Conservation (phyloP, 2,113 vertebrate species). For the Alouatta palliata region DNA sequence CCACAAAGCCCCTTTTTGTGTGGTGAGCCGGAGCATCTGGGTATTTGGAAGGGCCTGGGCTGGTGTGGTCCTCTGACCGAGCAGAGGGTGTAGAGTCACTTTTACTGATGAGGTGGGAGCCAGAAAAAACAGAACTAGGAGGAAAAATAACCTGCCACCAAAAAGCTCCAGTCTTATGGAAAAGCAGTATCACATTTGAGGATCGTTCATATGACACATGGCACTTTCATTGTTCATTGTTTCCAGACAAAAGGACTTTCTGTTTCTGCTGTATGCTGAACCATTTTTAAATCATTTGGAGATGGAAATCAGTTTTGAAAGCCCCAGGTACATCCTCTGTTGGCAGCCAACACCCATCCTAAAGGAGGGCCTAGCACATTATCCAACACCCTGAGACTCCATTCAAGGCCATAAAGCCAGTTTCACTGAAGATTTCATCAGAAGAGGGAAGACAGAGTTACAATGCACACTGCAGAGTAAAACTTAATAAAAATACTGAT, state of each 20-base stretch:
- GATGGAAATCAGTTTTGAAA: conserved; percentile 73
- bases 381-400: background rate
- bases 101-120: conserved; percentile 74
- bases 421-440: background rate
- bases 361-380: background rate
- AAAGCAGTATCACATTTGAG: conserved; percentile 77
- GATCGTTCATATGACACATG: conserved; percentile 72
- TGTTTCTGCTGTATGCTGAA: conserved; percentile 76
- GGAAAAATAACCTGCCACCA: conserved; percentile 56
- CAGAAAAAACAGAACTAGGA: conserved; percentile 81
- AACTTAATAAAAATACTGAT: background rate
- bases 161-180: conserved; percentile 78
- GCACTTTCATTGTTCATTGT: conserved; percentile 82
- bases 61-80: conserved; percentile 60
- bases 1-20: conserved; percentile 83
- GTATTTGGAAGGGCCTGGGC: conserved; percentile 73
- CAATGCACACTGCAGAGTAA: background rate
- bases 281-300: conserved; percentile 78
- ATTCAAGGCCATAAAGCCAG: background rate
- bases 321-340: conserved; percentile 41
- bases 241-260: conserved; percentile 82
- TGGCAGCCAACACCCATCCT: background rate
- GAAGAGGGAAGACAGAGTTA: background rate
- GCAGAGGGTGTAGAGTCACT: conserved; percentile 62
- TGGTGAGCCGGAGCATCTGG: background rate